Percentiles rank a stretch among this genome's conserved stretches.
Conservation (phyloP, 1,140 invertebrate genomes). For the Latrodectus geometricus region DNA sequence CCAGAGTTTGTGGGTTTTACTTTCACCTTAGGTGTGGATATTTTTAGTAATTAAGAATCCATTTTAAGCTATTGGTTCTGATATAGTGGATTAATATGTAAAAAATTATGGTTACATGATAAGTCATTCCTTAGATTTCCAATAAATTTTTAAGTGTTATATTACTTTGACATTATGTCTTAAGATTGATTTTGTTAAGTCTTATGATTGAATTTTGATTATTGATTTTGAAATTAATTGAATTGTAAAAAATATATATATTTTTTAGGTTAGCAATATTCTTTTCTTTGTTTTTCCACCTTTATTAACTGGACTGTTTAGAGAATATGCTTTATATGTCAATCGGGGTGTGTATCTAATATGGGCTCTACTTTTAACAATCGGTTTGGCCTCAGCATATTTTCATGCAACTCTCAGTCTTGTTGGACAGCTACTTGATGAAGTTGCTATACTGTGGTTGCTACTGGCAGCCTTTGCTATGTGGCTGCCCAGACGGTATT, state of each 20-base stretch:
- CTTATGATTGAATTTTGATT: too few relatives aligned
- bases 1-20: too few relatives aligned
- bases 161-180: too few relatives aligned
- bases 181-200: too few relatives aligned
- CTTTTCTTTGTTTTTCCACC: conserved; percentile 83
- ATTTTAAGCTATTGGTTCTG: too few relatives aligned
- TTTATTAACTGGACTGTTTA: conserved; percentile 80
- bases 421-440: conserved; percentile 83
- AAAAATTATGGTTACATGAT: too few relatives aligned
- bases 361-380: conserved; percentile 81
- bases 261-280: conserved; percentile 79
- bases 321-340: conserved; percentile 79
- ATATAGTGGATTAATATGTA: too few relatives aligned
- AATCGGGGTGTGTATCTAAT: conserved; percentile 81
- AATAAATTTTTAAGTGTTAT: too few relatives aligned
- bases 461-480: conserved; percentile 81
- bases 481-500: conserved; percentile 79
- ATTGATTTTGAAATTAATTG: background rate
- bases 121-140: too few relatives aligned
- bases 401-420: conserved; percentile 85
- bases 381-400: conserved; percentile 83
- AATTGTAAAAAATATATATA: background rate
- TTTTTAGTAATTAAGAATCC: too few relatives aligned
- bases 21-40: too few relatives aligned
- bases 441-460: conserved; percentile 84